These are phyloP conservation scores for Archocentrus centrarchus DNA, from an alignment of 2,113 vertebrate genomes.

Conservation along the genomic window DNA sequence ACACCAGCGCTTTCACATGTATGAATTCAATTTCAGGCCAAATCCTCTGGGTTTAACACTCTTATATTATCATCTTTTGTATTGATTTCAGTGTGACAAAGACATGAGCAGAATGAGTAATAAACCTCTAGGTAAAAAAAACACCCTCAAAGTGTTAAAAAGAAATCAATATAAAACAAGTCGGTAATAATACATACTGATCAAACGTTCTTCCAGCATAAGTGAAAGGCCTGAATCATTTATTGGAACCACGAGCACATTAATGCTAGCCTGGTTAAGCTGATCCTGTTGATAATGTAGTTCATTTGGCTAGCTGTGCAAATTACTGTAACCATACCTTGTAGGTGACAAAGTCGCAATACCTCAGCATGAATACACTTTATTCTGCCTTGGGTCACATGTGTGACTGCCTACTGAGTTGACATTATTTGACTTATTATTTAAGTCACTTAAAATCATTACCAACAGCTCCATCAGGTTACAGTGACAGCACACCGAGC, in stretches of 20 bases:
- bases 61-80: slow-evolving; percentile 17
- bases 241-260: slow-evolving; percentile 20
- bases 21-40: slow-evolving; percentile 33
- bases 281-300: background rate
- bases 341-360: background rate
- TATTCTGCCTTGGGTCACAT: background rate
- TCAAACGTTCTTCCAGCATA: slow-evolving; percentile 6
- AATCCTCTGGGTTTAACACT: slow-evolving; percentile 12
- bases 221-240: slow-evolving; percentile 34
- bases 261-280: slow-evolving; percentile 10
- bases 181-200: slow-evolving; percentile 25
- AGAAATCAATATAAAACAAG: slow-evolving; percentile 35
- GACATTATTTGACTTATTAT: background rate
- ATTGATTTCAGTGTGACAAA: slow-evolving; percentile 26
- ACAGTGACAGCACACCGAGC: background rate
- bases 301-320: background rate
- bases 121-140: slow-evolving; percentile 11
- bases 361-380: background rate
- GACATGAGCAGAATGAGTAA: slow-evolving; percentile 15
- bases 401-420: background rate
- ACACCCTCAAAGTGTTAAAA: slow-evolving; percentile 18
- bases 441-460: slow-evolving; percentile 10
- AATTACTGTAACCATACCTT: background rate
- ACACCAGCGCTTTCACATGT: background rate
- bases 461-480: background rate